Percentiles rank a stretch among this genome's conserved stretches.
Conservation (phyloP, 2,888 invertebrate genomes). For the Chrysomela aeneicollis region DNA sequence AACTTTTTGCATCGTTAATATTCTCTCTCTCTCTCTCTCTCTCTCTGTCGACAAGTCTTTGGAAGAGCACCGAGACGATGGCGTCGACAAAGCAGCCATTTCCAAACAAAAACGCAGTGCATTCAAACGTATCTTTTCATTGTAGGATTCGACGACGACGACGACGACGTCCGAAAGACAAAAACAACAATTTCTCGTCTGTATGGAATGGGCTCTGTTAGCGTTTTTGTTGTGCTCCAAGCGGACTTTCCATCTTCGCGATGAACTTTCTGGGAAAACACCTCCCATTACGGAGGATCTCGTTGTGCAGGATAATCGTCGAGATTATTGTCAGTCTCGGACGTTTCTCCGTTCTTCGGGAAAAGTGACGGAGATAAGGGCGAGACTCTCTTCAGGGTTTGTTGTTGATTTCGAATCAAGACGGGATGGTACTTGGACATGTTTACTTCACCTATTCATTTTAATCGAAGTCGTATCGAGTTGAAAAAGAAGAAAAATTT, state of each 20-base stretch:
- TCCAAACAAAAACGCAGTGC: constrained; percentile 14
- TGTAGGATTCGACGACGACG: too few species aligned
- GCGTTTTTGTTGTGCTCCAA: not conserved
- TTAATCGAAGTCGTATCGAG: too few species aligned
- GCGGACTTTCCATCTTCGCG: not conserved
- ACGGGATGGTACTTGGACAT: too few species aligned
- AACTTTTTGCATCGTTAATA: not conserved
- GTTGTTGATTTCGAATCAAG: too few species aligned
- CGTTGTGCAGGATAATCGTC: not conserved
- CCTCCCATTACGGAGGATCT: constrained; percentile 1
- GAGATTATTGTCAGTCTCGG: not conserved
- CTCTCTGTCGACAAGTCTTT: not conserved
- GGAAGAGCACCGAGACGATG: not conserved
- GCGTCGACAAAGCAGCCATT: not conserved
- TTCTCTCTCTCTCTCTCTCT: too few species aligned
- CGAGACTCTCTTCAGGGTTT: too few species aligned
- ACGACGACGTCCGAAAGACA: constrained; percentile 6
- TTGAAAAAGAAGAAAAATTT: too few species aligned
- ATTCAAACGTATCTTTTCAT: constrained; percentile 18
- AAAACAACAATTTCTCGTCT: constrained; percentile 11
- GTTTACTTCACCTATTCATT: too few species aligned
- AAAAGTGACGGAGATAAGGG: too few species aligned
- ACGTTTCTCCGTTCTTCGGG: too few species aligned
- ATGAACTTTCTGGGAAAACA: not conserved
- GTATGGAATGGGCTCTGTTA: constrained; percentile 2